phyloP scores from a whole-genome alignment of 2,797 vertebrate genomes.

The Chiroxiphia lanceolata region DNA sequence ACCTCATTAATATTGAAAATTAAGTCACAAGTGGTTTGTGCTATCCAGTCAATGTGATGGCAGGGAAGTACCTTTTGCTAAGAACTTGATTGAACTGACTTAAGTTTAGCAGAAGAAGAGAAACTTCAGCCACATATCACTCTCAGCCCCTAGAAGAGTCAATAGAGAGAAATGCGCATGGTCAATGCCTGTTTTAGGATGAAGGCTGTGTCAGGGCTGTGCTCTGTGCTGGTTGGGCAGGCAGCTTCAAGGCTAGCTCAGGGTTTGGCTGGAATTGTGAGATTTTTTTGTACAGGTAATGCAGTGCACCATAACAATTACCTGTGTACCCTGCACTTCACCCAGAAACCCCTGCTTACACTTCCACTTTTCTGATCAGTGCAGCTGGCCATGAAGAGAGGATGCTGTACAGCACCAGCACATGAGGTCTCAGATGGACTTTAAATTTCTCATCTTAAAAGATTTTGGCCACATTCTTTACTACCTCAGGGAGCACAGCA shows the following conservation, averaged over 20 bases:
- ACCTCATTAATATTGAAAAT: background rate
- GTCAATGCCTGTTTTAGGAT: background rate
- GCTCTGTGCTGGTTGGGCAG: background rate
- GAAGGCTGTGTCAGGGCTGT: background rate
- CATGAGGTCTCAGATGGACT: background rate
- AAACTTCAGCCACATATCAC: background rate
- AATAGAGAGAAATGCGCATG: rapidly evolving
- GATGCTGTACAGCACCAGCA: background rate
- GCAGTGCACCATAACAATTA: background rate
- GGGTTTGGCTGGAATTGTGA: background rate
- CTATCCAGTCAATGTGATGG: background rate
- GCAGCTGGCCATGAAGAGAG: background rate
- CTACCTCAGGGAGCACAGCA: background rate
- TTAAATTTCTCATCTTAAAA: background rate
- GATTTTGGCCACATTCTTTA: background rate
- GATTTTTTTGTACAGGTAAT: background rate
- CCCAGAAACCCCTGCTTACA: background rate
- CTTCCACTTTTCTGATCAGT: background rate
- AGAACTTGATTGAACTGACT: background rate
- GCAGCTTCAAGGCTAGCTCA: background rate
- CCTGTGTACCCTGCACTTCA: background rate
- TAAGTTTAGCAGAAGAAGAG: background rate
- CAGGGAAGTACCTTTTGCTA: background rate
- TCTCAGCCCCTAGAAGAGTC: background rate
- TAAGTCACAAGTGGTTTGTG: background rate